Percentiles rank a stretch among this genome's conserved stretches.
phyloP scores from a whole-genome alignment of 1,140 invertebrate species.

The Sycobia sp. region DNA sequence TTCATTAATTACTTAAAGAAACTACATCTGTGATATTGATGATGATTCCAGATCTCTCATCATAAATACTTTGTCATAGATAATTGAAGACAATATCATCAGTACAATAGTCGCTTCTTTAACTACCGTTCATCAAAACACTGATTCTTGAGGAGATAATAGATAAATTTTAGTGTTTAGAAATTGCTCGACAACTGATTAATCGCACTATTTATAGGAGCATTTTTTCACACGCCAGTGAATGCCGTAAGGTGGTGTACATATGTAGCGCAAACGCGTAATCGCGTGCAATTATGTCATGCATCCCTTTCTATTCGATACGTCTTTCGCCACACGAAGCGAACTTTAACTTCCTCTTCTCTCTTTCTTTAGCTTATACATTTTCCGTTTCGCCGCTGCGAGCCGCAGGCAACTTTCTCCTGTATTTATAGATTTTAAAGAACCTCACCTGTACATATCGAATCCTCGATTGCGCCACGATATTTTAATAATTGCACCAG shows the following conservation, averaged over 20 bases:
- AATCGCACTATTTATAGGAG: not conserved
- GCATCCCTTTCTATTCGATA: conserved; percentile 39
- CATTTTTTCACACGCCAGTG: not conserved
- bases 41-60: too few species aligned
- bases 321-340: too few species aligned
- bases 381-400: conserved; percentile 38
- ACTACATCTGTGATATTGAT: too few species aligned
- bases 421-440: conserved; percentile 37
- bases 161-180: conserved; percentile 7
- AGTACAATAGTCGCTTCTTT: too few species aligned
- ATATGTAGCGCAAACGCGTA: too few species aligned
- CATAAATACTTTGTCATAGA: too few species aligned
- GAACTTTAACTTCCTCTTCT: too few species aligned
- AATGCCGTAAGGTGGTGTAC: too few species aligned
- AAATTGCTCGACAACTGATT: conserved; percentile 25
- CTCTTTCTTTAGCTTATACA: conserved; percentile 35
- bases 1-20: too few species aligned
- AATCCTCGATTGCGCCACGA: conserved; percentile 38
- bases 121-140: too few species aligned
- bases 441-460: conserved; percentile 31
- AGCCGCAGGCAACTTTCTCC: conserved; percentile 47
- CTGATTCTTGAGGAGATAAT: too few species aligned
- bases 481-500: not conserved
- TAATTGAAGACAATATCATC: too few species aligned
- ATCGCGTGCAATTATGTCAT: conserved; percentile 54